Base-by-base conservation (phyloP, 1,140 invertebrate species). In the Probaryconus sp. region DNA sequence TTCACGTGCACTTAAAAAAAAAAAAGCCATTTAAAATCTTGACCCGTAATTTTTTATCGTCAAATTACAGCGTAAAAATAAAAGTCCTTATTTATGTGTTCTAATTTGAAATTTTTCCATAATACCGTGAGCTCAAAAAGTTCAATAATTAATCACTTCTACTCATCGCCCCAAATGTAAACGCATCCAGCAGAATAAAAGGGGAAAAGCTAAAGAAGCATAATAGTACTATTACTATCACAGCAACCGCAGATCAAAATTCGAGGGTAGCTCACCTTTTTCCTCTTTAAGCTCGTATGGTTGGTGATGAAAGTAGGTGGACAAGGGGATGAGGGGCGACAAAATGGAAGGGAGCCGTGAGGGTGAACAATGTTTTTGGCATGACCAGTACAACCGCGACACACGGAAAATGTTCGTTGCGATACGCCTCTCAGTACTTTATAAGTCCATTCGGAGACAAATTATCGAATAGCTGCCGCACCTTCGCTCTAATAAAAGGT, bases 181-280 rank as follows among this genome's bases (percentile, higher is more conserved):
- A 73, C 70, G 61, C 61, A 26, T 60, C 53, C 28, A 26, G 43
- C 9, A 20, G 42, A 53, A 72, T 72, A 33, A 74, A 68, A 61
- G 61, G 63, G 48, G 26, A 51, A 14, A 58, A 61, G 63, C 53
- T 55, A 51, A 67, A 73, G 61, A 55, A 67, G 70, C 60, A 31
- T 74, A 74, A 74, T 68, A 37, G 55, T 63, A 47, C 70, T 67
- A 61, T 67, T 61, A 61, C 70, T 56, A 63, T 74, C 70, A 21
- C 56, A 50, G 70, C 43, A 11, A 74, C 70, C 70, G 50, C 70
- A 63, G 69, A 75, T 69, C 72, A 75, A 75, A 75, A 69, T 69
- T 75, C 50, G 51, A 60, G 72, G 58, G 58, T 42, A 63, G 60
- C 38, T 48, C 38, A 60, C 45, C 53, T 58, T 69, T 69, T 65